Evolutionary conservation across 1,140 invertebrate genomes (phyloP), one percentile per base, ranked within the genome.

Genomic region (Brachionus plicatilis): DNA sequence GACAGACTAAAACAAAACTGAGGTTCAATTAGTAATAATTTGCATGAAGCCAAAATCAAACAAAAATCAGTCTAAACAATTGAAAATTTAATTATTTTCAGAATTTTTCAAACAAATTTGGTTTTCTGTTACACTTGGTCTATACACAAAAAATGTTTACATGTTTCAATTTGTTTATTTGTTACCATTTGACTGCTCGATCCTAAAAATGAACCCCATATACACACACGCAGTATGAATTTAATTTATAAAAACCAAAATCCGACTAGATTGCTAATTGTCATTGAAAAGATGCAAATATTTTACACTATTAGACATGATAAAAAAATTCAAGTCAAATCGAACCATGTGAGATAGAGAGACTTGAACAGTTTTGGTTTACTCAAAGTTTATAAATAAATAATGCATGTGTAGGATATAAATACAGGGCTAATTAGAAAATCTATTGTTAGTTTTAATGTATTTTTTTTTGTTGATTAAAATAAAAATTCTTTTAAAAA

Each of bases 11-110:
- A n/a, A 20, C 53, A 9, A 20, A 60, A 68, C 27, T 33, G 24
- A 68, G 33, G 66, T 41, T 68, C 66, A 68, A 68, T 68, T 68
- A 68, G 66, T 68, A 33, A 6, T 41, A 68, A 68, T 68, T 68
- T 68, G 66, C 66, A 68, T 68, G 66, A 41, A 68, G 27, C 66
- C 33, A 37, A 68, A 68, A 68, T 68, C 66, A 68, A 68, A 60
- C 8, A 68, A 29, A 68, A 68, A 33, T 41, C 14, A 68, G 66
- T 37, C 66, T 68, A 68, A 68, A 68, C 66, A 68, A 68, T 33
- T 33, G 27, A 33, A 68, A 68, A 17, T 68, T 68, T 68, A 33
- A 68, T 68, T 68, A 68, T 68, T 68, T 68, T 68, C 66, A 68
- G 66, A 68, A 33, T 68, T 68, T 33, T 17, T 33, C 33, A 12